Evolutionary conservation across 2,797 vertebrate genomes (phyloP).

Genomic region (Helicolenus hilgendorfi): DNA sequence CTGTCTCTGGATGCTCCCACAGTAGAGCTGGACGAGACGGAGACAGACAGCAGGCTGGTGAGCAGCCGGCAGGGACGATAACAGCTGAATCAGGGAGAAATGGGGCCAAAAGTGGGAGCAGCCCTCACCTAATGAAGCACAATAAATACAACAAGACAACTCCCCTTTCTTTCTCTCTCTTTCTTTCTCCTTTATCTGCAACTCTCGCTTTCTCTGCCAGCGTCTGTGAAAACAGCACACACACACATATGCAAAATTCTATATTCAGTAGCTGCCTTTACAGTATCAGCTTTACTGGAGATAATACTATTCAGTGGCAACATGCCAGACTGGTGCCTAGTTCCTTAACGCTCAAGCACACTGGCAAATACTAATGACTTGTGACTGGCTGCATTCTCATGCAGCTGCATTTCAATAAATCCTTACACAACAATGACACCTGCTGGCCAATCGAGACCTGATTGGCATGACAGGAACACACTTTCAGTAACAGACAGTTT

Average conservation of each 20-base stretch:
- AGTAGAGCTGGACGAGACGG: background rate
- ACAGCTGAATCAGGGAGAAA: slow-evolving; percentile 71
- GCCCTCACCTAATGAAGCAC: slow-evolving; percentile 44
- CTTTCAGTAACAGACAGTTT: background rate
- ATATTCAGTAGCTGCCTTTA: slow-evolving; percentile 21
- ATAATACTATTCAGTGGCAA: slow-evolving; percentile 31
- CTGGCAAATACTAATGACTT: slow-evolving; percentile 12
- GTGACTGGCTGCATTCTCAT: background rate
- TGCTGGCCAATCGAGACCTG: slow-evolving; percentile 44
- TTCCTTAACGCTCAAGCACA: slow-evolving; percentile 15
- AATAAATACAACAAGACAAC: slow-evolving; percentile 33
- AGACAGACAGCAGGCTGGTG: slow-evolving; percentile 1
- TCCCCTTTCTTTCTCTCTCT: background rate
- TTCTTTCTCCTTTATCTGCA: background rate
- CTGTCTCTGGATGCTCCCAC: slow-evolving; percentile 10
- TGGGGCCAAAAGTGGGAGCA: slow-evolving; percentile 40
- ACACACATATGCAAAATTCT: background rate
- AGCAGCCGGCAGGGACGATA: background rate
- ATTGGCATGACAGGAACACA: background rate
- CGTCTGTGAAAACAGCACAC: background rate
- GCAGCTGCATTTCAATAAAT: slow-evolving; percentile 11
- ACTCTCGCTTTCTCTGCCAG: background rate
- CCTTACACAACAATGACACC: slow-evolving; percentile 72
- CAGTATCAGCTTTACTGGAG: slow-evolving; percentile 24
- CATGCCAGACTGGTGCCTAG: slow-evolving; percentile 17